Conservation (phyloP, 2,888 invertebrate genomes). For the Epinotia demarniana region DNA sequence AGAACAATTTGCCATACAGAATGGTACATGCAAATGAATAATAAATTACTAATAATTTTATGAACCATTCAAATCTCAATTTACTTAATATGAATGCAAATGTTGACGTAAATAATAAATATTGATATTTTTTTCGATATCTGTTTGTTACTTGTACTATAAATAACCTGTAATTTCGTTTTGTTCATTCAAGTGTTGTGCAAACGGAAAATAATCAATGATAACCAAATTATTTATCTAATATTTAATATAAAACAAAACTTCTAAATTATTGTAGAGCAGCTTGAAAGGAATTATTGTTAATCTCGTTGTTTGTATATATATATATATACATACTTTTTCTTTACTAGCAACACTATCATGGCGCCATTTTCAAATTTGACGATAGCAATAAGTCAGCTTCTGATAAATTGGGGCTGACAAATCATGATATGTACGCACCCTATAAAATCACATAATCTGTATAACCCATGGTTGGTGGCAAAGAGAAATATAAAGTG, state of each 20-base stretch:
- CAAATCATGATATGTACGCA: too few relatives aligned
- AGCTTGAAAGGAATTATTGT: too few relatives aligned
- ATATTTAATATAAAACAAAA: not conserved
- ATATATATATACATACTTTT: too few relatives aligned
- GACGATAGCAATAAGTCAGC: too few relatives aligned
- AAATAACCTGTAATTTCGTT: slow-evolving; percentile 19
- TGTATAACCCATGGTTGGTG: too few relatives aligned
- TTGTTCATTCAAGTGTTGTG: not conserved
- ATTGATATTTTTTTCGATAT: not conserved
- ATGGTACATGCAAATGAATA: not conserved
- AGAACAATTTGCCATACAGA: not conserved
- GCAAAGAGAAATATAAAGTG: too few relatives aligned
- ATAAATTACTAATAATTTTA: not conserved
- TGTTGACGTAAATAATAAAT: not conserved
- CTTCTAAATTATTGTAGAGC: too few relatives aligned
- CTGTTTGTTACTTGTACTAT: not conserved
- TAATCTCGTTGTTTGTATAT: too few relatives aligned
- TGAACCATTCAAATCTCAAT: not conserved
- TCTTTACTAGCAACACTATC: too few relatives aligned
- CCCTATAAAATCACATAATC: too few relatives aligned
- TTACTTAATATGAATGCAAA: not conserved
- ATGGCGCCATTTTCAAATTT: slow-evolving; percentile 28
- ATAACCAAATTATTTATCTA: not conserved
- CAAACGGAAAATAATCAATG: not conserved
- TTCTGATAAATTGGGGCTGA: too few relatives aligned